Conservation (phyloP, 1,140 invertebrate species). For the Anadara kagoshimensis region DNA sequence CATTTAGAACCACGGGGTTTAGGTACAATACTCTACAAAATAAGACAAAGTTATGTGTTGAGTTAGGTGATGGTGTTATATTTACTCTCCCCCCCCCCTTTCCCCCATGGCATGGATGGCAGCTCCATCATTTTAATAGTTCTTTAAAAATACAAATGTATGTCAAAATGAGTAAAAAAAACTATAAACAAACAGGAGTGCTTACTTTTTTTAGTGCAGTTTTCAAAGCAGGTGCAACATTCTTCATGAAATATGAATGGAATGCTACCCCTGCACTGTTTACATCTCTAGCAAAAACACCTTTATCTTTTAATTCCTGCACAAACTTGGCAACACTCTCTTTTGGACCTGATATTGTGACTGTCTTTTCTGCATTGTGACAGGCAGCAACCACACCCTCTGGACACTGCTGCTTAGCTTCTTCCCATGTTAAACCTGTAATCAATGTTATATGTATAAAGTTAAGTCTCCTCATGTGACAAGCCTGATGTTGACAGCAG, state of each 20-base stretch:
- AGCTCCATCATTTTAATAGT: background rate
- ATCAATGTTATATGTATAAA: background rate
- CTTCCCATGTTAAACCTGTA: constrained; percentile 89
- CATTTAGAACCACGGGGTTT: constrained; percentile 87
- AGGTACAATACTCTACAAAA: constrained; percentile 82
- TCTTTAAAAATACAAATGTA: background rate
- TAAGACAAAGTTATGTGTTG: background rate
- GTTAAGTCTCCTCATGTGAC: too few relatives aligned
- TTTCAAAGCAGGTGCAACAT: constrained; percentile 86
- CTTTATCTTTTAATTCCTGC: constrained; percentile 81
- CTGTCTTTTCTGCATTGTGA: constrained; percentile 93
- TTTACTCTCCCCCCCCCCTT: background rate
- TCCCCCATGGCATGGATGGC: background rate
- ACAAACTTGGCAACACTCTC: constrained; percentile 83
- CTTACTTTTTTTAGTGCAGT: constrained; percentile 83
- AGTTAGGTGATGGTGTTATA: background rate
- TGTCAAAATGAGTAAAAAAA: background rate
- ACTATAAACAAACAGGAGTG: background rate
- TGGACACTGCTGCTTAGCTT: constrained; percentile 83
- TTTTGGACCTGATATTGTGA: constrained; percentile 92
- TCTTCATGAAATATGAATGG: constrained; percentile 93
- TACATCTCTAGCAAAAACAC: constrained; percentile 91
- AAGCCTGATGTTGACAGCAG: too few relatives aligned
- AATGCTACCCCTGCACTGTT: constrained; percentile 93
- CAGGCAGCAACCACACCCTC: constrained; percentile 88